Percentiles rank a stretch among this genome's conserved stretches.
These are phyloP conservation scores for Phoxinus phoxinus DNA, from an alignment of 2,113 vertebrate species.

Conservation along the genomic window DNA sequence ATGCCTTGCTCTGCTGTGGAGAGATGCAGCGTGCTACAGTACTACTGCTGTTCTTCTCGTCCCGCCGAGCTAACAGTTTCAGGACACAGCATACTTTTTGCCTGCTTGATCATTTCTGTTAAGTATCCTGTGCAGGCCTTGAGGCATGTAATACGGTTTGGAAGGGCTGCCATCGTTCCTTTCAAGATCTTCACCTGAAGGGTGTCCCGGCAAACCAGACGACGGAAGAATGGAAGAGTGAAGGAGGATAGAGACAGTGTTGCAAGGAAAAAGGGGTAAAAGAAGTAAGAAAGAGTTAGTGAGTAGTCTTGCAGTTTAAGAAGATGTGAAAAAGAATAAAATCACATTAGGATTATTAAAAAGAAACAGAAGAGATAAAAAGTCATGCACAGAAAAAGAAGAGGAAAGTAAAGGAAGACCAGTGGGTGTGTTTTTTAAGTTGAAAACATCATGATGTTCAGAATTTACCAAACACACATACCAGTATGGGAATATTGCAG, in stretches of 20 bases:
- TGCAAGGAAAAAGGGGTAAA: constrained; percentile 21
- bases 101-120: constrained; percentile 83
- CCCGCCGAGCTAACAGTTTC: constrained; percentile 42
- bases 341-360: neutral
- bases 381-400: neutral
- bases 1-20: constrained; percentile 7
- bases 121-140: constrained; percentile 88
- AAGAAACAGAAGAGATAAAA: neutral
- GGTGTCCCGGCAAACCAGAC: constrained; percentile 26
- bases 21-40: constrained; percentile 9
- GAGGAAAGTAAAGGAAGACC: constrained; percentile 1
- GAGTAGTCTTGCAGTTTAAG: neutral
- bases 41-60: neutral
- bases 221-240: neutral
- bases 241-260: constrained; percentile 36
- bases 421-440: neutral
- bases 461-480: neutral
- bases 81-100: constrained; percentile 78
- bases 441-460: neutral
- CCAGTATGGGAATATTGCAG: neutral
- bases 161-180: constrained; percentile 91
- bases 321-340: constrained; percentile 16
- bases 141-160: constrained; percentile 94
- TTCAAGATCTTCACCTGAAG: constrained; percentile 95
- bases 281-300: constrained; percentile 50